A percentile compares a stretch with the other conserved stretches of the same genome.
Conservation (phyloP, 2,888 invertebrate genomes). For the Drosophila aldrichi region DNA sequence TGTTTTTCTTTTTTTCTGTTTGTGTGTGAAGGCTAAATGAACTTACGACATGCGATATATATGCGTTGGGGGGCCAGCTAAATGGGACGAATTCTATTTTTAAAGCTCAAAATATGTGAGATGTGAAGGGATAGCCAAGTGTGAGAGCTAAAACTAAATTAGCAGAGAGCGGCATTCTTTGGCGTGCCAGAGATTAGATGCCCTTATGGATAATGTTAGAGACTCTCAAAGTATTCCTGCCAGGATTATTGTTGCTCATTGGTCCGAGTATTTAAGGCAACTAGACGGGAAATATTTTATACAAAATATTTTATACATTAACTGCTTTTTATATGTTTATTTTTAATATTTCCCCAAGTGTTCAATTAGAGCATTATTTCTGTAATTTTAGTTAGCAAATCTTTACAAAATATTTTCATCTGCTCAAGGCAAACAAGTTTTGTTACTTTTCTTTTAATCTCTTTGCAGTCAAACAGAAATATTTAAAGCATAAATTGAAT, state of each 20-base stretch:
- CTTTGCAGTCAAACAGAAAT: not conserved
- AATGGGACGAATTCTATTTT: slow-evolving; percentile 31
- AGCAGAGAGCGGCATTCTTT: not conserved
- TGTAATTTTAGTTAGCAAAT: too few relatives aligned
- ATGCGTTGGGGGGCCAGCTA: not conserved
- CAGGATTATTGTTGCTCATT: not conserved
- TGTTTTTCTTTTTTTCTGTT: not conserved
- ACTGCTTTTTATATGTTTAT: not conserved
- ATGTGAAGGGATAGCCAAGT: slow-evolving; percentile 8
- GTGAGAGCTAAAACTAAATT: not conserved
- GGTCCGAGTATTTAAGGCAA: not conserved
- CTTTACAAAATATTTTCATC: too few relatives aligned
- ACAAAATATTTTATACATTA: fast-evolving
- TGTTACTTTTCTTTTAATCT: not conserved
- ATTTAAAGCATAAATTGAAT: too few relatives aligned
- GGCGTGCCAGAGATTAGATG: not conserved
- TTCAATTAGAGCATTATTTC: too few relatives aligned
- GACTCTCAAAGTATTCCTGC: not conserved
- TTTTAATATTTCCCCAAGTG: too few relatives aligned
- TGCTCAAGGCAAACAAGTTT: too few relatives aligned
- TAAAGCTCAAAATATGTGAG: slow-evolving; percentile 2
- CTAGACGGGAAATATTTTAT: not conserved
- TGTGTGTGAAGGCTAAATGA: slow-evolving; percentile 21
- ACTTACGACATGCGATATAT: not conserved
- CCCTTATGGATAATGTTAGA: not conserved